These are phyloP conservation scores for Telmatochromis sp. DNA, from an alignment of 2,113 vertebrate genomes.

Conservation along the genomic window DNA sequence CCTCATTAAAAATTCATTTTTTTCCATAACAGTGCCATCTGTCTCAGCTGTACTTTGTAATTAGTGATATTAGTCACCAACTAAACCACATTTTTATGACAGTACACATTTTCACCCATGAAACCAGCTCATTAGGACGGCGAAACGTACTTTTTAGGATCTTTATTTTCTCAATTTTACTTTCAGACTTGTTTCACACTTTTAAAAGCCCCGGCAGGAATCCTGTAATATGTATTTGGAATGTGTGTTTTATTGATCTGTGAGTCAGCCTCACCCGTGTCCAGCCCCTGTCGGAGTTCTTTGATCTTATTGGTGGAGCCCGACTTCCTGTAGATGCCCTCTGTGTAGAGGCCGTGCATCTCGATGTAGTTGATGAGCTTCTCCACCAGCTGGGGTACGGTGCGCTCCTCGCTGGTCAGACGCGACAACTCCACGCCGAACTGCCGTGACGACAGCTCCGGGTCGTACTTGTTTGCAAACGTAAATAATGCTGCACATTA, in stretches of 20 bases:
- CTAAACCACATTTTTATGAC: not conserved
- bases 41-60: not conserved
- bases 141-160: not conserved
- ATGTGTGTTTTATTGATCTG: not conserved
- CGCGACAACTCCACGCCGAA: constrained; percentile 90
- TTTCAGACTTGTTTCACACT: not conserved
- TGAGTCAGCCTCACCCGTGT: constrained; percentile 74
- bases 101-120: not conserved
- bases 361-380: constrained; percentile 98
- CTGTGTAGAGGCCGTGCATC: constrained; percentile 96
- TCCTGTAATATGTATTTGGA: not conserved
- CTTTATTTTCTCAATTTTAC: not conserved
- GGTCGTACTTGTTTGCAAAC: constrained; percentile 75
- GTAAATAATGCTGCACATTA: not conserved
- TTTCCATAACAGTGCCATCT: not conserved
- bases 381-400: constrained; percentile 87
- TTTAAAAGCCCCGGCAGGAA: not conserved
- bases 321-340: constrained; percentile 96
- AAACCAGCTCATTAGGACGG: not conserved
- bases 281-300: constrained; percentile 88
- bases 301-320: constrained; percentile 98
- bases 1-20: not conserved
- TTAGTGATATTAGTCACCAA: not conserved
- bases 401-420: constrained; percentile 86
- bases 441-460: constrained; percentile 86